A percentile compares a stretch with the other conserved stretches of the same genome.
Conservation (phyloP, 1,140 invertebrate species). For the Acromyrmex heyeri region DNA sequence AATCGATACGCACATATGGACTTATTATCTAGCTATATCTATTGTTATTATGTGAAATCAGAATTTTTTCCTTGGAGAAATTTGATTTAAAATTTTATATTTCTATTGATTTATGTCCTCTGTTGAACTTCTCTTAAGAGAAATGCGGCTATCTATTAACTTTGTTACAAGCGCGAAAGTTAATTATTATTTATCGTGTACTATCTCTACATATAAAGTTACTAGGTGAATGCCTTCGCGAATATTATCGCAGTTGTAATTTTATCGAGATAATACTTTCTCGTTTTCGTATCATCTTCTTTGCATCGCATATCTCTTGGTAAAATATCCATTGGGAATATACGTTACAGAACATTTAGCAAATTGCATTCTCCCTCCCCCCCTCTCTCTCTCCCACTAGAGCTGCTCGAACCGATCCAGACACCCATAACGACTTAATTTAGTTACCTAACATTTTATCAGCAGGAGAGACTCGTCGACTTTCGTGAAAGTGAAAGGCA, state of each 20-base stretch:
- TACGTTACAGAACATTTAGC: conserved; percentile 50
- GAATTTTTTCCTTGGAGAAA: neutral
- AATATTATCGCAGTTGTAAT: neutral
- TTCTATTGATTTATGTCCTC: neutral
- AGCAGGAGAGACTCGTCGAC: conserved; percentile 34
- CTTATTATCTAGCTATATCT: neutral
- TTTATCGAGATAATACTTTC: conserved; percentile 2
- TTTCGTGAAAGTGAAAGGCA: conserved; percentile 61
- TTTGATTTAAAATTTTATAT: neutral
- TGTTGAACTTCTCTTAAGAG: neutral
- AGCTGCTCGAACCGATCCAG: conserved; percentile 22
- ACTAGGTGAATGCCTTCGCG: neutral
- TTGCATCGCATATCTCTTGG: neutral
- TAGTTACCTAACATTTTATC: conserved; percentile 57
- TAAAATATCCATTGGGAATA: neutral
- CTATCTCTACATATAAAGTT: neutral
- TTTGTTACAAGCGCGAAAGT: neutral
- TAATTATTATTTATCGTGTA: neutral
- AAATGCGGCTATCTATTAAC: neutral
- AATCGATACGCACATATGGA: neutral
- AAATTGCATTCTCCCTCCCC: conserved; percentile 30
- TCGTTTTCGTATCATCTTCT: neutral
- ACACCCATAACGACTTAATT: conserved; percentile 56
- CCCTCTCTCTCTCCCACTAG: neutral
- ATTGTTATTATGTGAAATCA: neutral